Base-by-base conservation (phyloP, 2,113 vertebrate genomes). In the Syngnathus floridae region DNA sequence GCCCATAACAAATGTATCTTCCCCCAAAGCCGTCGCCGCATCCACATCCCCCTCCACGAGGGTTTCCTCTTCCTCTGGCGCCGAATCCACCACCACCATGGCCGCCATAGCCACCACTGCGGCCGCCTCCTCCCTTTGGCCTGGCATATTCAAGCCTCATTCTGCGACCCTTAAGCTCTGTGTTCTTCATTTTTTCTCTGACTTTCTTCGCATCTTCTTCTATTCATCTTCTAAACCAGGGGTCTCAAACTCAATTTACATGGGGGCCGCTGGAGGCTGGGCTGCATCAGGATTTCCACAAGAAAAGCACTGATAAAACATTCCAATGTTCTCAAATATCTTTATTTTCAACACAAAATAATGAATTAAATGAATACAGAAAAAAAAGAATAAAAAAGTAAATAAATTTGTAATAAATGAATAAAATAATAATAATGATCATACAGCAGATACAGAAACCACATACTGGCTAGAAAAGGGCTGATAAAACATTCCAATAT, bases 61-160 rank as follows among this genome's bases (percentile, higher is more conserved):
- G 75, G 5, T 73, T 67, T 8, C 79, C 72, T 26, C 55, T 60
- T 3, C 87, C 43, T 1, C 85, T 71, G 1, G 87, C 64, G 0
- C 26, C 26, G 26, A 26, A 26, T 26, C 26, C 26, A 26, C 26
- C 26, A 79, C 40, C 40, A 3, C 40, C 40, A 41, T 11, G 67
- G 0, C 91, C 90, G 0, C 81, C 74, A 2, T 57, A 56, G 1
- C 90, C 90, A 0, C 89, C 93, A 0, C 93, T 90, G 0, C 93
- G 92, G 43, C 92, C 79, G 0, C 93, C 91, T 4, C 95, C 95
- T 0, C 94, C 93, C 83, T 97, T 99, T 11, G 97, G 95, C 81
- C 92, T 94, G 82, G 97, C 96, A 64, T 95, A 99, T 67, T 99
- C 96, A 82, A 99, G 83, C 41, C 96, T 86, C 82, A 99, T 91